phyloP scores from a whole-genome alignment of 2,888 invertebrate species.

The Halictus ligatus region DNA sequence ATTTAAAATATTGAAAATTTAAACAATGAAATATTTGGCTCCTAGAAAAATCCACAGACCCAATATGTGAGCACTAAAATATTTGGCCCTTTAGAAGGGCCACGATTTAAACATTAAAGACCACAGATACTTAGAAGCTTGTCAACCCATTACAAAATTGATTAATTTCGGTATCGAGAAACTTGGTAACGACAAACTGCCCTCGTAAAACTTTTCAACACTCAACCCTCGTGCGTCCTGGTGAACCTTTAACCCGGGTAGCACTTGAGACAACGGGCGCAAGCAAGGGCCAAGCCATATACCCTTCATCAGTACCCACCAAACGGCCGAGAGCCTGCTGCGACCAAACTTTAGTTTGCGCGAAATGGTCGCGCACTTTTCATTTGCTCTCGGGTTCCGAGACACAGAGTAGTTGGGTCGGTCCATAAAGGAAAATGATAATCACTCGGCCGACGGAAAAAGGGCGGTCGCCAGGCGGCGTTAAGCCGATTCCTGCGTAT shows the following conservation, averaged over 20 bases:
- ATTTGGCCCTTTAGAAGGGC: no score
- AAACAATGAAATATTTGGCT: not conserved
- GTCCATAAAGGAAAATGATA: slow-evolving; percentile 8
- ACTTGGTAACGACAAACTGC: not conserved
- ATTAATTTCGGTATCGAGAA: not conserved
- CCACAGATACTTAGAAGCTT: not conserved
- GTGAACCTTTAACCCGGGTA: not conserved
- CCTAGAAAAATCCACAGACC: not conserved
- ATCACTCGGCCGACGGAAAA: slow-evolving; percentile 22
- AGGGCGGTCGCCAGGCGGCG: slow-evolving; percentile 11
- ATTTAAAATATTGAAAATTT: not conserved
- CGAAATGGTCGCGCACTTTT: slow-evolving; percentile 9
- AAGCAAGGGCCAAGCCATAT: not conserved
- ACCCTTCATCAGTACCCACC: not conserved
- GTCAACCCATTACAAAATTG: not conserved
- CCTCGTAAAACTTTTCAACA: not conserved
- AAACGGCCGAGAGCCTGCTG: not conserved
- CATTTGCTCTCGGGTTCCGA: not conserved
- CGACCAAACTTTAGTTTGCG: not conserved
- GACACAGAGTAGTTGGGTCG: not conserved
- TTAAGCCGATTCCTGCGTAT: slow-evolving; percentile 44
- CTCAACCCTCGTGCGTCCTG: not conserved
- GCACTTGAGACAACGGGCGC: not conserved
- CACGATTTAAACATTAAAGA: not conserved
- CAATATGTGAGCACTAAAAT: not conserved